These are phyloP conservation scores for Oreochromis spilurus DNA, from an alignment of 2,113 vertebrate species.

Conservation along the genomic window DNA sequence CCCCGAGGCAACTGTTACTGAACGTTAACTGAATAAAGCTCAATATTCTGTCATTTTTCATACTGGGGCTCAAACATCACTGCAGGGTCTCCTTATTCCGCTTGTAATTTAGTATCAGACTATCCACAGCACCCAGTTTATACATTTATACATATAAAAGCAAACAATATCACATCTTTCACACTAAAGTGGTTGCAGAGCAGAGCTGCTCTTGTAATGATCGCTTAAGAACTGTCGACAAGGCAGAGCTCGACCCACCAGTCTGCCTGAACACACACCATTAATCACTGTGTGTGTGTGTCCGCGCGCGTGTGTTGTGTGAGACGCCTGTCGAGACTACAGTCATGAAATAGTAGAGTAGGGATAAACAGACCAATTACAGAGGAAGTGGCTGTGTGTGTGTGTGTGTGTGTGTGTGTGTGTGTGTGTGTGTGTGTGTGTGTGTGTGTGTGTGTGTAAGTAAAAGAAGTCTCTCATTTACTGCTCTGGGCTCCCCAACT, in stretches of 20 bases:
- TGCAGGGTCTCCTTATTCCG: background rate
- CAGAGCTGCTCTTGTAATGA: background rate
- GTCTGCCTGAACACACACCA: slow-evolving; percentile 8
- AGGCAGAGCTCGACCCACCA: background rate
- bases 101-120: background rate
- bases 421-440: background rate
- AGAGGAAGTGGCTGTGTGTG: slow-evolving; percentile 42
- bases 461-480: slow-evolving; percentile 57
- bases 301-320: background rate
- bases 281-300: background rate
- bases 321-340: slow-evolving; percentile 37
- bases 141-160: background rate
- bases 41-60: background rate
- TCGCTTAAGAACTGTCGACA: background rate
- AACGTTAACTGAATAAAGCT: background rate
- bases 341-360: slow-evolving; percentile 42
- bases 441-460: background rate
- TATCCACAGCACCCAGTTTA: background rate
- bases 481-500: slow-evolving; percentile 32
- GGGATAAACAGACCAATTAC: slow-evolving; percentile 64
- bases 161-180: background rate
- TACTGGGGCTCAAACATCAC: background rate
- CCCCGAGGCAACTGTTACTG: background rate
- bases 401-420: background rate
- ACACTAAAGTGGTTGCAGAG: background rate